These are phyloP conservation scores for Macrotis lagotis DNA, from an alignment of 2,113 vertebrate species.

Conservation along the genomic window DNA sequence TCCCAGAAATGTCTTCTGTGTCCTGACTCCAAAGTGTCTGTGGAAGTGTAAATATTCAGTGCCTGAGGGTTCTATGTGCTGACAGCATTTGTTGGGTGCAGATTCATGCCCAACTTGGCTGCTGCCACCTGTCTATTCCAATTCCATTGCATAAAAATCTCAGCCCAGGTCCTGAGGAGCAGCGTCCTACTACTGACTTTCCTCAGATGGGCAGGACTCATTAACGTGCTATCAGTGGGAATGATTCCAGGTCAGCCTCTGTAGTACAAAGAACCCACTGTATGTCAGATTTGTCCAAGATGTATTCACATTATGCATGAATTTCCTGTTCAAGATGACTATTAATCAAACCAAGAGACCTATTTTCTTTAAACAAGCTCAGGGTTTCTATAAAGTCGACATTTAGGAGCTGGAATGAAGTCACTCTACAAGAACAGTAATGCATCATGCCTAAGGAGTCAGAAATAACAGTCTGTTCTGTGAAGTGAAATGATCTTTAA, in stretches of 20 bases:
- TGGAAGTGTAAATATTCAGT: not conserved
- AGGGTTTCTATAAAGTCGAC: slow-evolving; percentile 69
- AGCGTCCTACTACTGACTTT: slow-evolving; percentile 32
- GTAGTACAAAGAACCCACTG: slow-evolving; percentile 68
- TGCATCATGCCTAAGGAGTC: not conserved
- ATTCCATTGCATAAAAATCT: slow-evolving; percentile 18
- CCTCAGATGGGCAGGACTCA: not conserved
- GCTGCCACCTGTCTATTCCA: slow-evolving; percentile 13
- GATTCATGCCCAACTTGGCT: not conserved
- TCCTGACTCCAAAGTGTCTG: not conserved
- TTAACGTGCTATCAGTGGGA: slow-evolving; percentile 54
- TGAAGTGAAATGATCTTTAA: slow-evolving; percentile 45
- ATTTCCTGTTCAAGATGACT: slow-evolving; percentile 67
- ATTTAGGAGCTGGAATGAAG: slow-evolving; percentile 63
- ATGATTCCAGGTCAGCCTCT: slow-evolving; percentile 41
- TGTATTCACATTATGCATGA: slow-evolving; percentile 66
- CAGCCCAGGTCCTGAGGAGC: slow-evolving; percentile 49
- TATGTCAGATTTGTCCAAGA: slow-evolving; percentile 69
- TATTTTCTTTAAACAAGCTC: slow-evolving; percentile 56
- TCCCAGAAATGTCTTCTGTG: not conserved
- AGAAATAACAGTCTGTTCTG: slow-evolving; percentile 39
- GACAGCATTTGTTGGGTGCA: rapidly evolving
- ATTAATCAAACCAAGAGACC: slow-evolving; percentile 68
- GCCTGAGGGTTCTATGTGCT: not conserved
- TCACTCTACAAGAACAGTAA: slow-evolving; percentile 51